phyloP scores from a whole-genome alignment of 1,140 invertebrate genomes.

The Cotesia chilonis region DNA sequence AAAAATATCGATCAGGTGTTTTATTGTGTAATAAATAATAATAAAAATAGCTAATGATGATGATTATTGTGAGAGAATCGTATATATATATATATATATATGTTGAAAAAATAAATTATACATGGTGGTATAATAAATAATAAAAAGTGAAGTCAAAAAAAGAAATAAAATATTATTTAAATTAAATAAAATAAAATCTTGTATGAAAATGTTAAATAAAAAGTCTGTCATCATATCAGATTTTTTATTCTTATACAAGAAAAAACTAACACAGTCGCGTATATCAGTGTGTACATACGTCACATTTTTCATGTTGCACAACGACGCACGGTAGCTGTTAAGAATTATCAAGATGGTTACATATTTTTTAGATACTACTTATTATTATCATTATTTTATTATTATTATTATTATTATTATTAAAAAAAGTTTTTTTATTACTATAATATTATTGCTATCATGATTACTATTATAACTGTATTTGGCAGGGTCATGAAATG shows the following conservation, averaged over 20 bases:
- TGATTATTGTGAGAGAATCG: no score
- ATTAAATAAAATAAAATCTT: not conserved
- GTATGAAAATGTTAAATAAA: not conserved
- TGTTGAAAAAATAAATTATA: no score
- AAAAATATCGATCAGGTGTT: no score
- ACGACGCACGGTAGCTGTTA: slow-evolving; percentile 39
- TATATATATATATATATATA: no score
- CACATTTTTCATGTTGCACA: slow-evolving; percentile 23
- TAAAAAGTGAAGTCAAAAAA: not conserved
- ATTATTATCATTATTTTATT: slow-evolving; percentile 45
- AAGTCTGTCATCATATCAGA: slow-evolving; percentile 16
- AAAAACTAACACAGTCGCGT: slow-evolving; percentile 15
- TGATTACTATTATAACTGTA: slow-evolving; percentile 65
- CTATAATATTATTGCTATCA: slow-evolving; percentile 52
- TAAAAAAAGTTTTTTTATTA: slow-evolving; percentile 24
- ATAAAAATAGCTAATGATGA: no score
- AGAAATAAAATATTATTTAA: not conserved
- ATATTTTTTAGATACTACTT: slow-evolving; percentile 50
- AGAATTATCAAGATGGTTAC: slow-evolving; percentile 53
- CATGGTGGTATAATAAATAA: no score
- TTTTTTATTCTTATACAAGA: slow-evolving; percentile 10
- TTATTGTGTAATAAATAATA: no score
- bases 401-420: slow-evolving; percentile 37
- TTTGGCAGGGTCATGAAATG: slow-evolving; percentile 67
- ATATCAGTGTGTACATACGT: slow-evolving; percentile 47